Evolutionary conservation across 2,888 invertebrate species (phyloP).

Genomic region (Strigamia maritima): DNA sequence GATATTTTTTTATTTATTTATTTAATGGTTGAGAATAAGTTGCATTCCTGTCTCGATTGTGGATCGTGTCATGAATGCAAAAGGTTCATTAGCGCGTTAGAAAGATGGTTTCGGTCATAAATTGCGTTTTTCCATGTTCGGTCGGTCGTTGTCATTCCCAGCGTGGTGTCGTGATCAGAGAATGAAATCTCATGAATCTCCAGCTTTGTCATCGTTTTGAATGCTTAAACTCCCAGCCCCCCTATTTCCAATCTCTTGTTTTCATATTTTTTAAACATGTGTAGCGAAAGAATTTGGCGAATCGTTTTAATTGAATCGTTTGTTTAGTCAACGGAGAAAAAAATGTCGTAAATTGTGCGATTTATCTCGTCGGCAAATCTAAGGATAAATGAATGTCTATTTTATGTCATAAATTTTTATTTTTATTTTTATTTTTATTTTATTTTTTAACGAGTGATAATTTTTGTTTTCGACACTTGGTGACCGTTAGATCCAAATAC

Average conservation of each 20-base stretch:
- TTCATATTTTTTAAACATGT: not conserved
- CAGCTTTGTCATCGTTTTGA: not conserved
- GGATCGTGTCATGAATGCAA: slow-evolving; percentile 20
- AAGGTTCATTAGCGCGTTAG: slow-evolving; percentile 12
- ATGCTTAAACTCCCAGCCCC: not conserved
- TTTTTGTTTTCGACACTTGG: too few species aligned
- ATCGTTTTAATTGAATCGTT: too few species aligned
- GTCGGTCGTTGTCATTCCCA: slow-evolving; percentile 5
- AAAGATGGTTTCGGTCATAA: not conserved
- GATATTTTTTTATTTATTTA: not conserved
- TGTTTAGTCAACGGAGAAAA: too few species aligned
- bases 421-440: too few species aligned
- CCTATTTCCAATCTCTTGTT: not conserved
- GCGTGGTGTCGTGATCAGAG: slow-evolving; percentile 8
- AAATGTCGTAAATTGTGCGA: too few species aligned
- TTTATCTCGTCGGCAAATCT: too few species aligned
- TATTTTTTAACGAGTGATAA: too few species aligned
- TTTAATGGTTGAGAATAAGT: not conserved
- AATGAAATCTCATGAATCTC: slow-evolving; percentile 25
- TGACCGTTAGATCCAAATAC: too few species aligned
- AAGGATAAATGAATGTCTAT: too few species aligned
- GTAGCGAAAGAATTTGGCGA: not conserved
- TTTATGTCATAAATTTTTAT: too few species aligned
- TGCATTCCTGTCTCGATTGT: slow-evolving; percentile 23
- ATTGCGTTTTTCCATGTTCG: not conserved